Conservation (phyloP, 1,140 invertebrate species). For the Drosophila chauvacae region DNA sequence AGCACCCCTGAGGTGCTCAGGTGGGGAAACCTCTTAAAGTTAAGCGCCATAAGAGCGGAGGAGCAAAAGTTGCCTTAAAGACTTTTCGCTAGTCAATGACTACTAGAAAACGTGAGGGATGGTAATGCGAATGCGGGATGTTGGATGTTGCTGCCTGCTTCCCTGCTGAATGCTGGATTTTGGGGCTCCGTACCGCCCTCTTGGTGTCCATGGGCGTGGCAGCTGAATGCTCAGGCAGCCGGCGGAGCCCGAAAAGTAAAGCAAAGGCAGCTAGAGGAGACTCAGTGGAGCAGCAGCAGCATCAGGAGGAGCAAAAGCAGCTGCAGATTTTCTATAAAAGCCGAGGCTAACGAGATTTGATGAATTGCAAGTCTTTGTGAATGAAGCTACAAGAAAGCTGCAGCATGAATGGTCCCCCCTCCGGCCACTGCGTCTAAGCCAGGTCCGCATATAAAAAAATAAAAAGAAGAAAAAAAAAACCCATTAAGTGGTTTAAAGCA, state of each 20-base stretch:
- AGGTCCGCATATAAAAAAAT: slow-evolving; percentile 26
- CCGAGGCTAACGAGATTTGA: slow-evolving; percentile 79
- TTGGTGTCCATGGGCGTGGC: slow-evolving; percentile 58
- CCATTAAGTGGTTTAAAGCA: slow-evolving; percentile 77
- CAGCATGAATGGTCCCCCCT: slow-evolving; percentile 57
- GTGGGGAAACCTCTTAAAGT: slow-evolving; percentile 51
- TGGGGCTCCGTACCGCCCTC: slow-evolving; percentile 10
- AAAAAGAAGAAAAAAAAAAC: slow-evolving; percentile 48
- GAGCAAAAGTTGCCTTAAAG: slow-evolving; percentile 49
- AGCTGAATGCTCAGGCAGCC: slow-evolving; percentile 31
- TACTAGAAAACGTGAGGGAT: not conserved
- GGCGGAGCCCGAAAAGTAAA: slow-evolving; percentile 54
- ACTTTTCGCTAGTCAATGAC: slow-evolving; percentile 26
- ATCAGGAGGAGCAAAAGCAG: slow-evolving; percentile 48
- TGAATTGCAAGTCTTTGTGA: slow-evolving; percentile 80
- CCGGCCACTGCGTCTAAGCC: slow-evolving; percentile 32
- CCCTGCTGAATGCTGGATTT: slow-evolving; percentile 2
- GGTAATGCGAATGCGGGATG: slow-evolving; percentile 8
- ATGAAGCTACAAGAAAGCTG: slow-evolving; percentile 70
- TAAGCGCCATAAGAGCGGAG: slow-evolving; percentile 29
- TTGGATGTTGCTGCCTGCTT: not conserved
- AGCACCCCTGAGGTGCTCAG: slow-evolving; percentile 9
- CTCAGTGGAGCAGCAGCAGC: slow-evolving; percentile 7
- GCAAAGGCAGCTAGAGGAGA: slow-evolving; percentile 30
- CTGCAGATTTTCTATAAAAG: slow-evolving; percentile 78